Base-by-base conservation (phyloP, 2,797 vertebrate species). In the Sibirionetta formosa region DNA sequence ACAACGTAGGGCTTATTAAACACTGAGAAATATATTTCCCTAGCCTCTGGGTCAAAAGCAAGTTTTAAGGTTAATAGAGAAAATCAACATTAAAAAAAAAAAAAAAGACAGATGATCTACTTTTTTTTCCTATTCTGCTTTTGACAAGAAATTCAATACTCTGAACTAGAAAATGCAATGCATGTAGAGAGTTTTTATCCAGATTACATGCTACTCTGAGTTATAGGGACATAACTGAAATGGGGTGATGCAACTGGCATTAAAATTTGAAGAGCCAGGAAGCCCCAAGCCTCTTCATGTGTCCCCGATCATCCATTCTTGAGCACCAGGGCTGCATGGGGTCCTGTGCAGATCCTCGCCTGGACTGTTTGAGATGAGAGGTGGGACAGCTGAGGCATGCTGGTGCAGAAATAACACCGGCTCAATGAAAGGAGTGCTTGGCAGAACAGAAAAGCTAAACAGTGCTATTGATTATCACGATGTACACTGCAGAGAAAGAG, bases 1-100 rank as follows among this genome's bases (percentile, higher is more conserved):
- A 95, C 94, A 94, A 78, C 35, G 16, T 51, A 86, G 88, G 85
- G 33, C 80, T 93, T 94, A 94, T 90, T 97, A 94, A 96, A 91
- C 78, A 93, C 40, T 29, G 54, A 88, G 75, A 93, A 86, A 93
- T 56, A 42, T 40, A 86, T 95, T 94, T 93, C 42, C 46, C 54
- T 58, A 86, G 72, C 82, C 82, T 82, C 72, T 86, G 73, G 91
- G 63, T 92, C 85, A 96, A 73, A 83, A 31, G 31, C 22, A 94
- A 73, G 31, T 69, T 88, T 95, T 91, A 90, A 93, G 73, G 77
- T 94, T 96, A 88, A 92, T 26, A 87, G 78, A 85, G 56, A 61
- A 94, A 78, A 93, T 57, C 38, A 86, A 18, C 53, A 77, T 70
- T 77, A 79, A 2, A 20, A 86, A 86, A 86, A 68, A 66, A 86